Base-by-base conservation (phyloP, 2,888 invertebrate species). In the Ypsolopha sequella region DNA sequence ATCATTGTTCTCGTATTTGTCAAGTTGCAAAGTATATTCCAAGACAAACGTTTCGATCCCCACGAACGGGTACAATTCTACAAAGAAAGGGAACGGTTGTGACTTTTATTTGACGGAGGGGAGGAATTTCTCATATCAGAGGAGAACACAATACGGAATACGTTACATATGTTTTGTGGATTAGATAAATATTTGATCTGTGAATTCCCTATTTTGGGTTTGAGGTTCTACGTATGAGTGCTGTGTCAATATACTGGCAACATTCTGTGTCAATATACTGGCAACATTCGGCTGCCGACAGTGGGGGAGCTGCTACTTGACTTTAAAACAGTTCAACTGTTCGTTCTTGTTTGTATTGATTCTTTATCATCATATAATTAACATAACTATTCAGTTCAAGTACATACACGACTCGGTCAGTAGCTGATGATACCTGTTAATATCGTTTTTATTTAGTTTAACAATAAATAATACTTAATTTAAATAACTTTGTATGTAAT, bases 11-110 rank as follows among this genome's bases (percentile, higher is more conserved):
- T 36, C 45, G 36, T 52, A 44, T 52, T 54, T 41, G 47, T 13
- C 35, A 14, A 36, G 24, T 47, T 47, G 47, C 41, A 33, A 41
- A 7, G 49, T 14, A 38, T 24, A 44, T 51, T 36, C 38, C 33
- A 45, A 51, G 46, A 51, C 51, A 51, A 51, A 46, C 41, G 51
- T 51, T 38, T 51, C 51, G 38, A 51, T 51, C 41, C 47, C 51
- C 46, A 11, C 44, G 11, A 36, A 47, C 47, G 8, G 36, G 33
- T 33, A 39, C 44, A 36, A 36, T 51, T 51, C 44, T 24, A 14
- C 24, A 51, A 51, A 44, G 36, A 44, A 51, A 36, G 45, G 44
- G 44, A 35, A 11, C 24, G 13, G 36, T 44, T 44, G 43, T 50
- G 44, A 44, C 44, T 51, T 45, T 43, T 50, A 44, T 51, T 51